Evolutionary conservation across 2,113 vertebrate species (phyloP), one percentile per base, ranked within the genome.

Genomic region (Tetrao urogallus): DNA sequence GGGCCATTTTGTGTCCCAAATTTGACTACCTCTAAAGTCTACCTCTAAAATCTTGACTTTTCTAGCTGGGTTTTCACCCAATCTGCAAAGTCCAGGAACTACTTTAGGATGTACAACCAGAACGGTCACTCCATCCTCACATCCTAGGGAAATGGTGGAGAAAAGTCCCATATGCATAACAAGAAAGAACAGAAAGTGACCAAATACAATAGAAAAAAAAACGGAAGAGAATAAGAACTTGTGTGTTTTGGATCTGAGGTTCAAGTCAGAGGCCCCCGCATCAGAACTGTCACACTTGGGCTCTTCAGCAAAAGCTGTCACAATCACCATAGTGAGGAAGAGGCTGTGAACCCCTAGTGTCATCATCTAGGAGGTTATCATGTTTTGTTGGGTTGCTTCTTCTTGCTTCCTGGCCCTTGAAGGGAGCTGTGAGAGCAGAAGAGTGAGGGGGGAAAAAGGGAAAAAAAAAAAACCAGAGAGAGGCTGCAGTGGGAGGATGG

Each of bases 321-420:
- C 34, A 30, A 5, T 10, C 54, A 65, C 27, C 5, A 1, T 5
- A 34, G 18, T 22, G 45, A 20, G 64, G 13, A 88, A 8, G 54
- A 89, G 54, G 70, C 32, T 89, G 74, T 57, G 69, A 88, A 88
- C 82, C 67, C 57, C 54, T 32, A 8, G 42, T 38, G 57, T 30
- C 83, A 81, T 40, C 22, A 11, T 47, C 82, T 88, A 94, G 89
- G 72, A 90, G 58, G 73, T 92, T 85, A 87, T 48, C 30, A 73
- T 32, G 6, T 32, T 7, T 4, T 22, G 7, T 48, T 48, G 30
- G 54, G 54, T 10, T 52, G 78, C 78, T 80, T 57, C 63, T 40
- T 38, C 69, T 80, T 87, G 65, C 64, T 95, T 95, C 69, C 66
- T 57, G 90, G 91, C 34, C 76, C 77, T 87, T 90, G 81, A 84